phyloP scores from a whole-genome alignment of 2,888 invertebrate species.

The Dasysyrphus albostriatus region DNA sequence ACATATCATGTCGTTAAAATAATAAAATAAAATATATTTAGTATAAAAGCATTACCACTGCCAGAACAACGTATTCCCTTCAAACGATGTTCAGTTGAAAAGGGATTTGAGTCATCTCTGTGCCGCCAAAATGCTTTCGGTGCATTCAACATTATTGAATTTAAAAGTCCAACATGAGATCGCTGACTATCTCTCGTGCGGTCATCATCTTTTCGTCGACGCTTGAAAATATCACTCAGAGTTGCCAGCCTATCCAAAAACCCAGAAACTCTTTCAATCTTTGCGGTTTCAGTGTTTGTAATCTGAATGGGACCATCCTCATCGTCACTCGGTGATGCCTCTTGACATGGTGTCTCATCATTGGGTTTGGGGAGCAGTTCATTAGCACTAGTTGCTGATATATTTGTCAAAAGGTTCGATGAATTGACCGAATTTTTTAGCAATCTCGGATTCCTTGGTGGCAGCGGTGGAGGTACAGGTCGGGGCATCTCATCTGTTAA shows the following conservation, averaged over 20 bases:
- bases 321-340: conserved; percentile 53
- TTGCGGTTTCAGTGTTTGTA: conserved; percentile 8
- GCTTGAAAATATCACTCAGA: conserved; percentile 79
- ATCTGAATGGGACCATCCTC: conserved; percentile 59
- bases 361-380: conserved; percentile 69
- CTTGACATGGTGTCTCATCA: not conserved
- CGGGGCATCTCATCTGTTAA: conserved; percentile 66
- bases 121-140: conserved; percentile 80
- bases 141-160: conserved; percentile 76
- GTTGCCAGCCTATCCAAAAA: conserved; percentile 69
- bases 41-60: conserved; percentile 80
- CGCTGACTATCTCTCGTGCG: conserved; percentile 81
- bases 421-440: conserved; percentile 65
- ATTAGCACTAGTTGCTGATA: conserved; percentile 77
- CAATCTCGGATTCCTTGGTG: conserved; percentile 65
- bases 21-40: not conserved
- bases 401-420: conserved; percentile 68
- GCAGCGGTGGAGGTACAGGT: conserved; percentile 61
- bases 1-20: not conserved
- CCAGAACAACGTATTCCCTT: conserved; percentile 83
- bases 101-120: conserved; percentile 77
- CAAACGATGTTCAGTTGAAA: conserved; percentile 81
- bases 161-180: conserved; percentile 81
- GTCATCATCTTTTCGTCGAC: conserved; percentile 76
- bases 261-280: conserved; percentile 42